These are phyloP conservation scores for Drosophila subobscura DNA, from an alignment of 1,140 invertebrate species.

Conservation along the genomic window DNA sequence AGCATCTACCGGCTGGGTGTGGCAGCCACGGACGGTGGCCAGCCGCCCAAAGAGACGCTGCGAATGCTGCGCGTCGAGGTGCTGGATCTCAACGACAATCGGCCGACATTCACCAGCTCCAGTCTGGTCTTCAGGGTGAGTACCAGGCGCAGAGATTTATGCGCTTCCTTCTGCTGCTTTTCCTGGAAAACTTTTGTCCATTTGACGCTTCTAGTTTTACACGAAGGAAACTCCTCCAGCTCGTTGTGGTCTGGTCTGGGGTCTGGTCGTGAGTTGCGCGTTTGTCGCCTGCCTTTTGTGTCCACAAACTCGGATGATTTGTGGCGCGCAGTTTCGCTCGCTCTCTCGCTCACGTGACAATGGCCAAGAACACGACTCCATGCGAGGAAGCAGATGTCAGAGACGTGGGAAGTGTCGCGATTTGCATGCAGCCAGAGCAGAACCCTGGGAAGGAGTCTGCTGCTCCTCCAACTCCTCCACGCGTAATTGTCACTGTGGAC, in stretches of 20 bases:
- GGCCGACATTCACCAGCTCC: constrained; percentile 95
- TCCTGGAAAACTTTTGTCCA: constrained; percentile 77
- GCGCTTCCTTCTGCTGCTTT: constrained; percentile 23
- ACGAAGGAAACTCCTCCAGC: constrained; percentile 44
- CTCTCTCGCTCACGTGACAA: constrained; percentile 74
- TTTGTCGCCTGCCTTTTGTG: constrained; percentile 74
- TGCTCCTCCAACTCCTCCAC: constrained; percentile 46
- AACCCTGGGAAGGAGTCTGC: constrained; percentile 12
- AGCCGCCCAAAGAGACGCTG: constrained; percentile 91
- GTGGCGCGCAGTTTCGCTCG: constrained; percentile 52
- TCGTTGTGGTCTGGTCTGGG: neutral
- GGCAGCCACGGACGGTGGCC: constrained; percentile 93
- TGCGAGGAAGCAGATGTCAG: constrained; percentile 42
- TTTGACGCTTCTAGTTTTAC: constrained; percentile 82
- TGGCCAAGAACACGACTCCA: constrained; percentile 79
- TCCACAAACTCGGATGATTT: constrained; percentile 65
- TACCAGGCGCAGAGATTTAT: constrained; percentile 56
- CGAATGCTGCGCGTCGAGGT: constrained; percentile 93
- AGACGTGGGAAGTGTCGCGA: constrained; percentile 52
- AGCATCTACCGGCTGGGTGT: constrained; percentile 93
- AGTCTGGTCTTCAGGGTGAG: constrained; percentile 93
- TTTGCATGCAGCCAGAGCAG: constrained; percentile 37
- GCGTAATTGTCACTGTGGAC: constrained; percentile 79
- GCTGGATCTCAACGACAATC: constrained; percentile 94
- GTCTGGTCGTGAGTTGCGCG: constrained; percentile 67